Base-by-base conservation (phyloP, 2,888 invertebrate genomes). In the Graphium colonna region DNA sequence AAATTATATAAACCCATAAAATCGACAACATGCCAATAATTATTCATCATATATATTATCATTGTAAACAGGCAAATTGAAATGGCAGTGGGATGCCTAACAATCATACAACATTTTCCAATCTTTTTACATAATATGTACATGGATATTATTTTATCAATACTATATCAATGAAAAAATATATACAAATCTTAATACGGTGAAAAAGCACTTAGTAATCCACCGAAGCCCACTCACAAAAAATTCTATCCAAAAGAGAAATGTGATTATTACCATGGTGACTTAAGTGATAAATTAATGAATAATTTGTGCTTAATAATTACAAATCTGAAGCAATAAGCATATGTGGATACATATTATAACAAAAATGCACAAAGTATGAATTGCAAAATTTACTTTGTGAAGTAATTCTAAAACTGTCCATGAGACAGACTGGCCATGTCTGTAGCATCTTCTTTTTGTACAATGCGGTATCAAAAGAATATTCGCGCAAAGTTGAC, bases 41-140 rank as follows among this genome's bases (percentile, higher is more conserved):
- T 59, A 60, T 57, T 58, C 62, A 57, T 43, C 40, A 36, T 36
- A 36, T 36, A 13, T 36, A 36, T 36, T 56, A 58, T 63, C 64
- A 62, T 66, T 64, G 63, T 58, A 66, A 64, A 68, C 63, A 72
- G 71, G 70, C 73, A 69, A 69, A 67, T 67, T 59, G 68, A 65
- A 66, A 78, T 80, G 84, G 84, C 83, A 85, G 84, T 85, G 86
- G 77, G 81, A 75, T 80, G 77, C 73, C 75, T 81, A 79, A 84
- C 82, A 84, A 73, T 65, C 83, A 81, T 74, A 80, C n/a, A n/a
- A n/a, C 83, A 83, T 77, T 65, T 77, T 77, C 80, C 82, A 80
- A 82, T 76, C 76, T 76, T 80, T 79, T 77, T 80, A 77, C 75
- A 75, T 73, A 69, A 84, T 49, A 82, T 82, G 75, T 81, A 82